Evolutionary conservation across 2,113 vertebrate species (phyloP), one percentile per base, ranked within the genome.

Genomic region (Pyxicephalus adspersus): DNA sequence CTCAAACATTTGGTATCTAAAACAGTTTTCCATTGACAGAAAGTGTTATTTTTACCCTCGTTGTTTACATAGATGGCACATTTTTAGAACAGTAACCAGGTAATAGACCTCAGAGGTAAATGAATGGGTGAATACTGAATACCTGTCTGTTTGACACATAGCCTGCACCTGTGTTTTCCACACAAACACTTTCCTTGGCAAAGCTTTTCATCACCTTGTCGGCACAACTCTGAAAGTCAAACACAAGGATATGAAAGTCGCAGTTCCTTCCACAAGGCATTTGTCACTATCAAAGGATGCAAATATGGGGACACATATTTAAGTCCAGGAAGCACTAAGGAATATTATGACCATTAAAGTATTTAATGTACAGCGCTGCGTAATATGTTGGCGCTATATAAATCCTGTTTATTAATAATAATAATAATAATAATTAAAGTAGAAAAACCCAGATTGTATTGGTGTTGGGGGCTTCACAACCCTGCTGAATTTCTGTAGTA

Each of bases 121-220:
- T 45, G 15, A 78, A 78, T 45, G 22, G 29, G 18, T 31, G 58
- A 63, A 80, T 52, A 80, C 78, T 31, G 58, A 63, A 80, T 52
- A 80, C 78, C 67, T 80, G 77, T 71, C 77, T 11, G 45, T 80
- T 64, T 80, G 67, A 63, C 78, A 64, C 38, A 51, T 64, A 51
- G 60, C 66, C 66, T 80, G 20, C 66, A 80, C 77, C 77, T 80
- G 77, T 61, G 64, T 68, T 61, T 61, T 80, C 64, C 13, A 50
- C 65, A 79, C 77, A 63, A 71, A 72, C 57, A 80, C 15, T 26
- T 29, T 63, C 26, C 34, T 80, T 38, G 25, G 23, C 13, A 38
- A 20, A 51, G 66, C 66, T 38, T 61, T 80, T 80, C 52, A 80
- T 67, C 77, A 66, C 50, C 61, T 65, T n/a, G n/a, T 17, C 38